phyloP scores from a whole-genome alignment of 2,797 vertebrate species.

The Hemitrygon akajei region DNA sequence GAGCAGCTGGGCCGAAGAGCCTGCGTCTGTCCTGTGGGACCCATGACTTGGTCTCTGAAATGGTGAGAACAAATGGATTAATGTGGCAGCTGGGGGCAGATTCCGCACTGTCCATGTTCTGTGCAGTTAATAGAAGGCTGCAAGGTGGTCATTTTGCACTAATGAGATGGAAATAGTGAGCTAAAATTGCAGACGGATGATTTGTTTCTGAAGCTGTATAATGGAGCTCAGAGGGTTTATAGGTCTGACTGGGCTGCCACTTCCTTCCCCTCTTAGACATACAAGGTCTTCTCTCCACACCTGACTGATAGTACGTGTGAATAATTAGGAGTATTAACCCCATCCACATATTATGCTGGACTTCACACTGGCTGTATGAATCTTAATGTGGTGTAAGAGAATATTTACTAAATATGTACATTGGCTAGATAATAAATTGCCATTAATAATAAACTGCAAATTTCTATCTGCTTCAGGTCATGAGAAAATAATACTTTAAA shows the following conservation, averaged over 20 bases:
- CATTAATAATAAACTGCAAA: background rate
- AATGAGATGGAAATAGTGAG: too few species aligned
- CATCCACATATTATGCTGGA: background rate
- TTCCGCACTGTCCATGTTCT: too few species aligned
- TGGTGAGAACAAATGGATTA: too few species aligned
- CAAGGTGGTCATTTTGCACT: too few species aligned
- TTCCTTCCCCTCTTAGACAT: background rate
- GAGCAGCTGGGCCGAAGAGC: too few species aligned
- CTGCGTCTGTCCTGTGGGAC: too few species aligned
- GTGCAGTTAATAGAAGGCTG: too few species aligned
- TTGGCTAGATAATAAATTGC: background rate
- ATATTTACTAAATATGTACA: background rate
- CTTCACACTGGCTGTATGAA: too few species aligned
- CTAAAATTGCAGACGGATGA: too few species aligned
- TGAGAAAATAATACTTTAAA: conserved; percentile 7
- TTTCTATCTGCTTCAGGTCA: background rate
- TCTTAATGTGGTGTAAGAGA: background rate
- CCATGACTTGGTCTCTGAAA: too few species aligned
- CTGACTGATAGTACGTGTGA: background rate
- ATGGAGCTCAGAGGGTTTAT: background rate
- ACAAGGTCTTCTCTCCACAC: background rate
- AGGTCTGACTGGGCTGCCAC: background rate
- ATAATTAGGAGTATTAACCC: background rate
- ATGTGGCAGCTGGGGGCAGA: too few species aligned
- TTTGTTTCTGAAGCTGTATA: background rate